Base-by-base conservation (phyloP, 2,113 vertebrate species). In the Hydrochoerus hydrochaeris region DNA sequence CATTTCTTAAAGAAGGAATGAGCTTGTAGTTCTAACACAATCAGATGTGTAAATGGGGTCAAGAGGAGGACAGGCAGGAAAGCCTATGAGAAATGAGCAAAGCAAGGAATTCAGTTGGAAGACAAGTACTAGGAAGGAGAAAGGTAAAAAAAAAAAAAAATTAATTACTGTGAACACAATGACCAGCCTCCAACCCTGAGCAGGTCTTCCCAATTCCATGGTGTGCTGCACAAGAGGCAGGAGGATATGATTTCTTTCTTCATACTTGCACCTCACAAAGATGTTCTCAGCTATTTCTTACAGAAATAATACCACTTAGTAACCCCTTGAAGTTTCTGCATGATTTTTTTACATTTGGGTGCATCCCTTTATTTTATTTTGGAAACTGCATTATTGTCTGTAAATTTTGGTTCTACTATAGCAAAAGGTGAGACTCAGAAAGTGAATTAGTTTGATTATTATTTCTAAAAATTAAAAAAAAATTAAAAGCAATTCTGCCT, bases 371-470 rank as follows among this genome's bases (percentile, higher is more conserved):
- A 35, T n/a, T 85, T 78, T 73, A 46, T 91, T 85, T 89, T 28
- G 1, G 57, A 84, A 87, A 92, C 82, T 73, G 46, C 32, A 49
- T n/a, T 73, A 41, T 1, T 80, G 1, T 8, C 19, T 57, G 24
- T 52, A 84, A 75, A 77, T 84, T 89, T 80, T 83, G 57, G 67
- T 95, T 90, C 58, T 90, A 44, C 11, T 81, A 46, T 7, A 73
- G 63, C 5, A 26, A 96, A 77, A 10, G 73, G 10, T 71, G 11
- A 88, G 65, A 26, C 17, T 81, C 38, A 94, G 22, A 85, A 65
- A 97, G 14, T 7, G 89, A 97, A 65, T 80, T 75, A 69, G 44
- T 93, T 94, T 94, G 30, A 41, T 67, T 49, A 46, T 67, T 87
- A 92, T 82, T 8, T 38, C 35, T 69, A 35, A 35, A 32, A 65